Evolutionary conservation across 2,888 invertebrate genomes (phyloP), one percentile per base, ranked within the genome.

Genomic region (Neoascia interrupta): DNA sequence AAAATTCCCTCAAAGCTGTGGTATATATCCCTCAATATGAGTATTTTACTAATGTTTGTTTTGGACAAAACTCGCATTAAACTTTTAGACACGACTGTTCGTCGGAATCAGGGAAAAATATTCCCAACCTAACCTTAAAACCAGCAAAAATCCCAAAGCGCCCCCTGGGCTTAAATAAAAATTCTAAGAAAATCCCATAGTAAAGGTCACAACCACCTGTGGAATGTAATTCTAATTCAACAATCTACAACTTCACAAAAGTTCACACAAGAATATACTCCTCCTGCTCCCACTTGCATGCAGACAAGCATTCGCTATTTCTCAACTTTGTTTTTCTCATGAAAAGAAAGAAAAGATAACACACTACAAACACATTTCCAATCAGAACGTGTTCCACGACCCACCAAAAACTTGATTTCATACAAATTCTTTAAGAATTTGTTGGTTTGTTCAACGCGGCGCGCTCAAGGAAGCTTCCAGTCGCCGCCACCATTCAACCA

Each of bases 361-460:
- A 54, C 41, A 43, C 49, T 31, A 39, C 5, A 41, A 3, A 13
- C 31, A 56, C 15, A 37, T 34, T 37, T 21, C 58, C 49, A 58
- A 58, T 53, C 43, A 60, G 53, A 60, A 61, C 60, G 51, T 53
- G 53, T 45, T 61, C 61, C 53, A 53, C 37, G 18, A 43, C n/a
- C n/a, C n/a, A n/a, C 5, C 10, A 28, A 31, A 58, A 70, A 69
- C 69, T 60, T 60, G 68, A 49, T 49, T 58, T 68, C 56, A 56
- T 41, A 63, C 37, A 63, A 61, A 47, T 61, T 51, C 49, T n/a
- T 51, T 36, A 37, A 39, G 28, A 64, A 56, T 23, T 37, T 8
- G 47, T 56, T 36, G 15, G 10, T 26, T 36, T 37, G 23, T 23
- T 23, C 39, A 36, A 41, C 58, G 31, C 49, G 41, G 49, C 68